Percentiles rank a stretch among this genome's conserved stretches.
These are phyloP conservation scores for Corythornis cristatus DNA, from an alignment of 2,113 vertebrate species.

Conservation along the genomic window DNA sequence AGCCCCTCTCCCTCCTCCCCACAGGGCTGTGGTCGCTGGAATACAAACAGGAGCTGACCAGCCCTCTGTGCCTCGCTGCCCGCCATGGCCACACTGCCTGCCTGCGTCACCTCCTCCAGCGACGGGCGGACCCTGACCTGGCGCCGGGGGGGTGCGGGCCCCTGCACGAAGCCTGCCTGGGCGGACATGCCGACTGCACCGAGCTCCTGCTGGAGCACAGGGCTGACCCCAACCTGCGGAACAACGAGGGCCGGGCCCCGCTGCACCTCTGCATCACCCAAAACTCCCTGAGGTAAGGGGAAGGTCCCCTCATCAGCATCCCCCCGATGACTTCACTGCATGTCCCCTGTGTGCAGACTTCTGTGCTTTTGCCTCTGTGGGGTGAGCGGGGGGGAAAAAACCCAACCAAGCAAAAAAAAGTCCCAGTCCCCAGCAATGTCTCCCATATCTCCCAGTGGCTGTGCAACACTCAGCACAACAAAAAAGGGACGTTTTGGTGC, in stretches of 20 bases:
- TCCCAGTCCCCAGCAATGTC: accelerated
- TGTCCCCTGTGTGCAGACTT: no score
- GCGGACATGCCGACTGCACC: slow-evolving; percentile 59
- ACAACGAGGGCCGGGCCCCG: slow-evolving; percentile 64
- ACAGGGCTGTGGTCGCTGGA: slow-evolving; percentile 83
- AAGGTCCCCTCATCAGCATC: accelerated
- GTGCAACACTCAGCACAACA: no score
- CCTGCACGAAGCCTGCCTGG: slow-evolving; percentile 79
- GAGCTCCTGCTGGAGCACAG: slow-evolving; percentile 75
- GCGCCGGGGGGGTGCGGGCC: slow-evolving; percentile 67
- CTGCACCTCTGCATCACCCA: slow-evolving; percentile 75
- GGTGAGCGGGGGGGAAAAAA: no score
- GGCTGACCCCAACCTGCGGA: slow-evolving; percentile 73
- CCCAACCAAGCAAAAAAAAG: neutral
- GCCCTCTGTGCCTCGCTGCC: slow-evolving; percentile 75
- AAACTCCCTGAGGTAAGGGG: slow-evolving; percentile 64
- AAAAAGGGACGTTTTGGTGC: neutral
- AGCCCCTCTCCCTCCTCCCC: neutral
- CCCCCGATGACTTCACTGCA: accelerated
- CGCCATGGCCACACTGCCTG: slow-evolving; percentile 69
- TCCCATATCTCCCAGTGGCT: neutral
- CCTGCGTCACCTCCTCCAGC: slow-evolving; percentile 74
- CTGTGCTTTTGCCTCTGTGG: neutral
- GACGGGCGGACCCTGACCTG: slow-evolving; percentile 61
- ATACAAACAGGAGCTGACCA: slow-evolving; percentile 78